Conservation (phyloP, 53 echinoderm and acorn worm species). For the Apostichopus leukothele region DNA sequence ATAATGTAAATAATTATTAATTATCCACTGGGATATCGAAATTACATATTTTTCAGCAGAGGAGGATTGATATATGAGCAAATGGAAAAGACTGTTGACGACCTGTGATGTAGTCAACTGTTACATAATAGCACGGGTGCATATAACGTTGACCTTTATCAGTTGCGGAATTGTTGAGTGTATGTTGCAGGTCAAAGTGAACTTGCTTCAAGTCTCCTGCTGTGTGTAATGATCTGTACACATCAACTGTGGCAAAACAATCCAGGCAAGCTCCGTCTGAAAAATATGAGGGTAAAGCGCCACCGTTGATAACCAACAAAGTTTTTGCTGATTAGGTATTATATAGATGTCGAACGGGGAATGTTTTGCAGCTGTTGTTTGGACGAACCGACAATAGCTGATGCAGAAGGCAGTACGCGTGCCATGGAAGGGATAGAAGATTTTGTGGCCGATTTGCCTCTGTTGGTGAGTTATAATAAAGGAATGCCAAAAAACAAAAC, state of each 20-base stretch:
- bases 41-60: too few species aligned
- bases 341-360: neutral
- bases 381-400: constrained; percentile 9
- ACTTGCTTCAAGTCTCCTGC: neutral
- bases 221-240: neutral
- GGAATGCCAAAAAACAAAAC: too few species aligned
- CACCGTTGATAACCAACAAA: neutral
- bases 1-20: too few species aligned
- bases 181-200: neutral
- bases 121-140: too few species aligned
- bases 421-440: constrained; percentile 23
- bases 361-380: constrained; percentile 37
- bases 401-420: neutral
- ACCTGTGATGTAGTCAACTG: too few species aligned
- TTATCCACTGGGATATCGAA: too few species aligned
- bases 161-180: too few species aligned
- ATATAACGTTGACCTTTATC: too few species aligned
- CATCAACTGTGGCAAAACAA: too few species aligned
- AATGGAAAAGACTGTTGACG: too few species aligned
- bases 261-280: neutral
- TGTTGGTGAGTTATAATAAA: constrained; percentile 4
- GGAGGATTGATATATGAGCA: too few species aligned
- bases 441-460: constrained; percentile 14
- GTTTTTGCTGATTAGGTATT: neutral
- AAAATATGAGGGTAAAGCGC: neutral